phyloP scores from a whole-genome alignment of 2,113 vertebrate species.

The Syngnathus floridae region DNA sequence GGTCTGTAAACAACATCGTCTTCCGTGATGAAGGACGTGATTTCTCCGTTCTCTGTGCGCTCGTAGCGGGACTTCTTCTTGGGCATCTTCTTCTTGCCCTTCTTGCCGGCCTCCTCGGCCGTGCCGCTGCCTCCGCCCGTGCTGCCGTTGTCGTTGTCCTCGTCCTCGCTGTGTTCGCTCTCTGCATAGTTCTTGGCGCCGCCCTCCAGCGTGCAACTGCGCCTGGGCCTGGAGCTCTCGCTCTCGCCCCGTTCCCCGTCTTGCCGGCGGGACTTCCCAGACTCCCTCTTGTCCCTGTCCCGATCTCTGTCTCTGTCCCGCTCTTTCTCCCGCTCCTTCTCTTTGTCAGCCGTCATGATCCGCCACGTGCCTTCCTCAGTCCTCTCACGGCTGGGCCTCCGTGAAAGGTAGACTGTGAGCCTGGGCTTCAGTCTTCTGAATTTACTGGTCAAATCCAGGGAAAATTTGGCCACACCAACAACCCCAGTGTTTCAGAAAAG shows the following conservation, averaged over 20 bases:
- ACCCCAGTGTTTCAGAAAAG: slow-evolving; percentile 92
- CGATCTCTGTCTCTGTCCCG: slow-evolving; percentile 92
- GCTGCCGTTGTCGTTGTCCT: slow-evolving; percentile 90
- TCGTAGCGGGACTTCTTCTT: slow-evolving; percentile 97
- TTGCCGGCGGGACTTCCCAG: slow-evolving; percentile 85
- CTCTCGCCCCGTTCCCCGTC: slow-evolving; percentile 82
- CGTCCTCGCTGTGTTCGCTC: slow-evolving; percentile 96
- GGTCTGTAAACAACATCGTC: slow-evolving; percentile 93
- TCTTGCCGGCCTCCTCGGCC: slow-evolving; percentile 86
- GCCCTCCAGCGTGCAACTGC: slow-evolving; percentile 94
- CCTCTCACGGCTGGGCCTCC: slow-evolving; percentile 99
- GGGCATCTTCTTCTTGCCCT: slow-evolving; percentile 91
- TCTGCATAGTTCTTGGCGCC: slow-evolving; percentile 96
- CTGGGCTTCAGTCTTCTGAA: slow-evolving; percentile 99
- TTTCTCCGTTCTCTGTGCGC: slow-evolving; percentile 90
- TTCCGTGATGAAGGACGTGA: slow-evolving; percentile 94
- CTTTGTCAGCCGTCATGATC: slow-evolving; percentile 99
- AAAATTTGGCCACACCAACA: slow-evolving; percentile 98
- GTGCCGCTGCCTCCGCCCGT: slow-evolving; percentile 67
- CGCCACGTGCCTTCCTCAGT: slow-evolving; percentile 99
- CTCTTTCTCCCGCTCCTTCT: slow-evolving; percentile 82
- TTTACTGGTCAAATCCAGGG: slow-evolving; percentile 98
- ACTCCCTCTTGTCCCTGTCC: slow-evolving; percentile 86
- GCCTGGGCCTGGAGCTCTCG: slow-evolving; percentile 85
- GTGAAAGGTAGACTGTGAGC: slow-evolving; percentile 99